A percentile compares a stretch with the other conserved stretches of the same genome.
Evolutionary conservation across 2,797 vertebrate genomes (phyloP).

Genomic region (Euthynnus affinis): DNA sequence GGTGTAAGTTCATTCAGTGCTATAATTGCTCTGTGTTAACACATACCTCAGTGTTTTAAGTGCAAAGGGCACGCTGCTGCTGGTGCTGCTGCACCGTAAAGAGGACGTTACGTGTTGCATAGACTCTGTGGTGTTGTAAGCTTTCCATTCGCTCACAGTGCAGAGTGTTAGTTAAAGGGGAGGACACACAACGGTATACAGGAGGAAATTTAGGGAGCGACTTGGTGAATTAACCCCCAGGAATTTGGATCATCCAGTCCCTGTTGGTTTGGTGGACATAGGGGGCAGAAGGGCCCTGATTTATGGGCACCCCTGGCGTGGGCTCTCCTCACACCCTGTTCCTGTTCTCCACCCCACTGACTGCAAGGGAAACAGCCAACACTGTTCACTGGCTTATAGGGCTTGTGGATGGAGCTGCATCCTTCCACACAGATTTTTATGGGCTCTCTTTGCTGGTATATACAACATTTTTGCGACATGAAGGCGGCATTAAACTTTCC

Average conservation of each 20-base stretch:
- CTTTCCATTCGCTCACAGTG: constrained; percentile 34
- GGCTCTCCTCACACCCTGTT: constrained; percentile 90
- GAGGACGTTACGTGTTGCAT: constrained; percentile 36
- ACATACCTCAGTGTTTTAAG: constrained; percentile 67
- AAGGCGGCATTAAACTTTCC: constrained; percentile 3
- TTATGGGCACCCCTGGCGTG: constrained; percentile 92
- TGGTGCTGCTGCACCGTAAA: constrained; percentile 31
- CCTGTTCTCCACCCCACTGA: constrained; percentile 81
- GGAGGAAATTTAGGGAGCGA: constrained; percentile 78
- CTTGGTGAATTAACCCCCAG: constrained; percentile 86
- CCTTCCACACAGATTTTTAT: constrained; percentile 4
- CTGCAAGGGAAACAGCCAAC: constrained; percentile 61
- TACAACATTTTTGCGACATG: neutral
- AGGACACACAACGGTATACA: constrained; percentile 60
- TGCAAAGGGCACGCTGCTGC: constrained; percentile 76
- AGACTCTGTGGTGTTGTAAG: constrained; percentile 45
- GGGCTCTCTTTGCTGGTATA: neutral
- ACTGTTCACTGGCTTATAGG: constrained; percentile 41
- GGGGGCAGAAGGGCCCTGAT: constrained; percentile 87
- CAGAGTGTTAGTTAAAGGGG: constrained; percentile 52
- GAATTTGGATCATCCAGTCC: constrained; percentile 87
- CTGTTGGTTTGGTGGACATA: constrained; percentile 81
- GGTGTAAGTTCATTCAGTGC: constrained; percentile 63
- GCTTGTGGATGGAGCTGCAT: constrained; percentile 31
- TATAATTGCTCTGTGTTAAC: constrained; percentile 64